Conservation (phyloP, 1,140 invertebrate species). For the Palaemon carinicauda region DNA sequence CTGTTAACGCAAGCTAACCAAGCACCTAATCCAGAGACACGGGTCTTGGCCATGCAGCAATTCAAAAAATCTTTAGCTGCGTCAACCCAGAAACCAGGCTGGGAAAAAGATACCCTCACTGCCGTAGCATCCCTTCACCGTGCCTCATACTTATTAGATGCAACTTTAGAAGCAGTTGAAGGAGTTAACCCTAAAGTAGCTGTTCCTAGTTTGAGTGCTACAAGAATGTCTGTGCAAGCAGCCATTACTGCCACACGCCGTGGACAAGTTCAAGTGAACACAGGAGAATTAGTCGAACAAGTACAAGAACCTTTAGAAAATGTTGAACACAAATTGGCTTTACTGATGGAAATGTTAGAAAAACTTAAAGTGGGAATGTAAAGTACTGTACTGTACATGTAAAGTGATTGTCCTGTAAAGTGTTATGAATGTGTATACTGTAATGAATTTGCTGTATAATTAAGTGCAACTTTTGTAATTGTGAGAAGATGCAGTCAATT, state of each 20-base stretch:
- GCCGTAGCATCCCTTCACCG: slow-evolving; percentile 31
- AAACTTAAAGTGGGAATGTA: neutral
- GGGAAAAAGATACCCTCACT: slow-evolving; percentile 68
- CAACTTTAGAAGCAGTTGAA: slow-evolving; percentile 10
- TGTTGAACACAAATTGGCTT: slow-evolving; percentile 22
- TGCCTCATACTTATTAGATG: slow-evolving; percentile 24
- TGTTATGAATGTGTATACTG: no score
- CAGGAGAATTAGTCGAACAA: slow-evolving; percentile 32
- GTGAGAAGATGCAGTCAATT: no score
- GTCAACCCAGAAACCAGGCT: slow-evolving; percentile 68
- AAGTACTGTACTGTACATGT: no score
- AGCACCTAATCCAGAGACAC: slow-evolving; percentile 73
- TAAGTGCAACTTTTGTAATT: no score
- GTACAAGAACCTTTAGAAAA: slow-evolving; percentile 33
- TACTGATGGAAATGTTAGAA: slow-evolving; percentile 5
- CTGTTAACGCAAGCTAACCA: slow-evolving; percentile 64
- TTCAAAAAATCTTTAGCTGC: slow-evolving; percentile 69
- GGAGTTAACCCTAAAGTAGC: slow-evolving; percentile 15
- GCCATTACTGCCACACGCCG: neutral
- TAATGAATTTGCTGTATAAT: no score
- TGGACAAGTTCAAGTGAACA: slow-evolving; percentile 27
- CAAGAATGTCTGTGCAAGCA: slow-evolving; percentile 19
- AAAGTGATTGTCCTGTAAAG: no score
- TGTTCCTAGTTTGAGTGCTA: slow-evolving; percentile 18
- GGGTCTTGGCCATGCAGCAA: slow-evolving; percentile 70